Conservation (phyloP, 2,113 vertebrate genomes). For the Gnathonemus longibarbis region DNA sequence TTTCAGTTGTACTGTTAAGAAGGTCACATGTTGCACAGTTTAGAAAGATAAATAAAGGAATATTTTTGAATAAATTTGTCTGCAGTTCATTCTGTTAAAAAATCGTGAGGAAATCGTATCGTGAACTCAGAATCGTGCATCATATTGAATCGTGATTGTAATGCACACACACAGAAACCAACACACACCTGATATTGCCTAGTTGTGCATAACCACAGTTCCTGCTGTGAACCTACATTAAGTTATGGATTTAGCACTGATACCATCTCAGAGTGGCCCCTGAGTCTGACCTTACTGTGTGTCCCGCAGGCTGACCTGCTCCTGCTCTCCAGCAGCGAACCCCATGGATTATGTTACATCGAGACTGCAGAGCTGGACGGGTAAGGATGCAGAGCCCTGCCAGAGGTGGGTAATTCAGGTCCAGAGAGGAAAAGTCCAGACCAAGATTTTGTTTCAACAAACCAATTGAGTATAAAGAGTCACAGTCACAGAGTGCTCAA, state of each 20-base stretch:
- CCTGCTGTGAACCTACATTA: background rate
- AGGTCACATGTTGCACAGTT: too few relatives aligned
- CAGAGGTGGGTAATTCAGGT: background rate
- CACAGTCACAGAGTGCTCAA: background rate
- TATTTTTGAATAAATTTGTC: too few relatives aligned
- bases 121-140: too few relatives aligned
- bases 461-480: background rate
- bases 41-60: too few relatives aligned
- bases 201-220: background rate
- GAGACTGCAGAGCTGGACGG: constrained; percentile 93
- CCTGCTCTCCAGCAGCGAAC: constrained; percentile 88
- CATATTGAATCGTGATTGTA: too few relatives aligned
- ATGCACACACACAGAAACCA: background rate
- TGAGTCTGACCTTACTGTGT: constrained; percentile 20
- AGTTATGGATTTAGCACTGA: background rate
- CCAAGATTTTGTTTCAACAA: background rate
- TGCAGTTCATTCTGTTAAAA: too few relatives aligned
- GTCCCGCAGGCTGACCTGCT: constrained; percentile 82
- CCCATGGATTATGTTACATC: constrained; percentile 90
- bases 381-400: constrained; percentile 52
- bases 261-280: background rate
- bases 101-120: too few relatives aligned
- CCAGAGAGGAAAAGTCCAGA: background rate
- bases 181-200: background rate
- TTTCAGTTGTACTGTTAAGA: too few relatives aligned